Evolutionary conservation across 2,113 vertebrate genomes (phyloP), one percentile per base, ranked within the genome.

Genomic region (Anhinga rufa): DNA sequence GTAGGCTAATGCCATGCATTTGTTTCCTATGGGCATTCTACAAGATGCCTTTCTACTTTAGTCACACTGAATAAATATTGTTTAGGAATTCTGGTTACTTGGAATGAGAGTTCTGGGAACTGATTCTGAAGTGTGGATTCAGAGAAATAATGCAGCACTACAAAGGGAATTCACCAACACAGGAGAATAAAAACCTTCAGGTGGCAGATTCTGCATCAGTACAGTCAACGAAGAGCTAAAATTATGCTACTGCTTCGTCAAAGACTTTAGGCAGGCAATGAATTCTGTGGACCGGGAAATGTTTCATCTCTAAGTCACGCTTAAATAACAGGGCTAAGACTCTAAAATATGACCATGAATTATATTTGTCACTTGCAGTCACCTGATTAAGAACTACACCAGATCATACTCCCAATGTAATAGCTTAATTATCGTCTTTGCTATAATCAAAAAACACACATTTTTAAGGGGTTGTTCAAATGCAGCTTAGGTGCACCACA

Each of bases 11-110:
- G 75, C 79, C 82, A 34, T 44, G 93, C 86, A 52, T 78, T 90
- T 93, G 88, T 97, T 92, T 95, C 87, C 92, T 95, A 82, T 70
- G 90, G 86, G 80, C 60, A 83, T 79, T 92, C 79, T 86, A 91
- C 69, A 92, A 93, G 93, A 96, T 95, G 95, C 66, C 92, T 95
- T 95, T 86, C 94, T 88, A 92, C 96, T 96, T 96, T 21, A 82
- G 90, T 97, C 90, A 97, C 24, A 13, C 40, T 31, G 54, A 86
- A 96, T 87, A 96, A 97, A 96, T 97, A 96, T 92, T 96, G 92
- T 94, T 97, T 93, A 97, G 95, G 86, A 96, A 96, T 62, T 95
- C 89, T 86, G 68, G 79, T 87, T 95, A 93, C 92, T 93, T 85
- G 91, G 95, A 95, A 96, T 20, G 55, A 75, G 85, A 94, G 90